These are phyloP conservation scores for Caiman crocodilus DNA, from an alignment of 2,797 vertebrate genomes.

Conservation along the genomic window DNA sequence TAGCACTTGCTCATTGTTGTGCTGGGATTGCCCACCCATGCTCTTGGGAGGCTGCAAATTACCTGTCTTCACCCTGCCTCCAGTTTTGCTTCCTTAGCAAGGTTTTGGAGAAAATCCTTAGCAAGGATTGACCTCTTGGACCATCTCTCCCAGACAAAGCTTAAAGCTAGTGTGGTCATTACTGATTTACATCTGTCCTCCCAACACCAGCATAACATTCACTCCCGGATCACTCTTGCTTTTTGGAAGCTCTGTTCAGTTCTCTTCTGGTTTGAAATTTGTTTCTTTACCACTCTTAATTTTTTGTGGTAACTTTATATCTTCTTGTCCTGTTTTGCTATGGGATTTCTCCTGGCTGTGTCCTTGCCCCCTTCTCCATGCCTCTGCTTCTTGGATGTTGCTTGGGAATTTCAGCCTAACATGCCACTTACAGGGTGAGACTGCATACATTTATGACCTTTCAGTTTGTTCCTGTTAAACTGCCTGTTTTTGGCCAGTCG, in stretches of 20 bases:
- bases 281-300: neutral
- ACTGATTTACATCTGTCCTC: neutral
- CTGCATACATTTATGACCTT: neutral
- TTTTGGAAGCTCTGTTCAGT: neutral
- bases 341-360: neutral
- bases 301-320: neutral
- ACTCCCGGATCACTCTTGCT: accelerated
- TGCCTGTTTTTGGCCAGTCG: accelerated
- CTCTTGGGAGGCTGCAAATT: neutral
- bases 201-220: accelerated
- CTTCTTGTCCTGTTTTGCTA: accelerated
- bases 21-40: neutral
- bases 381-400: accelerated
- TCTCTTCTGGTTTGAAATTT: neutral
- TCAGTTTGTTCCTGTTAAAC: neutral
- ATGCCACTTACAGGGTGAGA: accelerated
- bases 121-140: neutral
- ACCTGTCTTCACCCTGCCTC: neutral
- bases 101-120: neutral
- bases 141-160: accelerated
- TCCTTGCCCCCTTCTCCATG: neutral
- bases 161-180: neutral
- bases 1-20: neutral
- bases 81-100: neutral
- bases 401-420: neutral